A percentile compares a stretch with the other conserved stretches of the same genome.
Conservation (phyloP, 2,113 vertebrate species). For the Tragelaphus scriptus region DNA sequence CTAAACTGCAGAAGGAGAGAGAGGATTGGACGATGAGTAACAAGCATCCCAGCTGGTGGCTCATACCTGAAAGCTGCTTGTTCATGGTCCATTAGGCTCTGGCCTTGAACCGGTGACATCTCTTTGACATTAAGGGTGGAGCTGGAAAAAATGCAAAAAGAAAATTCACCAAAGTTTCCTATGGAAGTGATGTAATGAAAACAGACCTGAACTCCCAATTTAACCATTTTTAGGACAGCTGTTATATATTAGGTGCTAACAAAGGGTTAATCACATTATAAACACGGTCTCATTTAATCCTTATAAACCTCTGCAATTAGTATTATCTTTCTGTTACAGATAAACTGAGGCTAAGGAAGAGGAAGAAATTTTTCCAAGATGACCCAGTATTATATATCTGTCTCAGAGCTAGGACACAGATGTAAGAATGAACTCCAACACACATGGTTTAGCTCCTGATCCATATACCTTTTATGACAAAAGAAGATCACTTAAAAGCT, state of each 20-base stretch:
- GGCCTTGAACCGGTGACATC: background rate
- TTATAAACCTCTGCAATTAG: background rate
- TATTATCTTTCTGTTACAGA: background rate
- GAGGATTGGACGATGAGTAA: background rate
- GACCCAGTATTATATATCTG: background rate
- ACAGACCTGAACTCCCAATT: background rate
- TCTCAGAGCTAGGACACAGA: background rate
- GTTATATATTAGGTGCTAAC: background rate
- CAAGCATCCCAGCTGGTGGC: background rate
- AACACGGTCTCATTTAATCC: background rate
- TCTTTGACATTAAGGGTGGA: background rate
- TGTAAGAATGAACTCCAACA: background rate
- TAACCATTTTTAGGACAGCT: background rate
- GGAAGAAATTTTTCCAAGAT: background rate
- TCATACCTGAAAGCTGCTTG: conserved; percentile 3
- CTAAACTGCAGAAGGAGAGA: background rate
- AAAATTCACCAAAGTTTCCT: background rate
- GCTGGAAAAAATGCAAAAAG: background rate
- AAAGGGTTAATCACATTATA: background rate
- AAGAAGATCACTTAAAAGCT: background rate
- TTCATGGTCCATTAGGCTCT: background rate
- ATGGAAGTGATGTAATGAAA: background rate
- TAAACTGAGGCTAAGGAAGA: background rate
- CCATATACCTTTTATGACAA: background rate
- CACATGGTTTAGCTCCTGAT: background rate